These are phyloP conservation scores for Diploscapter pachys DNA, from an alignment of 1,140 invertebrate species.

Conservation along the genomic window DNA sequence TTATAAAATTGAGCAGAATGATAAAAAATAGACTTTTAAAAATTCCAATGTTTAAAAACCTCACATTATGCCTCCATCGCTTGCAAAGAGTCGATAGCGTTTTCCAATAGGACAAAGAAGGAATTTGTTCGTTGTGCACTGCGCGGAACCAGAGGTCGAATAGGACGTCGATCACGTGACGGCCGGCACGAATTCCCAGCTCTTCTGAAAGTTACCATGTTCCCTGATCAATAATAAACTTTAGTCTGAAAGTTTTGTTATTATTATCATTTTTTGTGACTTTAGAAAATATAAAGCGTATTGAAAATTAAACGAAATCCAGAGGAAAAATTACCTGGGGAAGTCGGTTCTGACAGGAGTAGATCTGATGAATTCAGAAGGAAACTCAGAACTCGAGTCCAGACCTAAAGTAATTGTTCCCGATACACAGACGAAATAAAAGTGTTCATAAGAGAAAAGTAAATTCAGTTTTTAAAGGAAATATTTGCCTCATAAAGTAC, in stretches of 20 bases:
- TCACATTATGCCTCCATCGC: conserved; percentile 50
- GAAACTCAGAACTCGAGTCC: conserved; percentile 35
- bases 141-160: conserved; percentile 51
- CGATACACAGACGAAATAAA: too few species aligned
- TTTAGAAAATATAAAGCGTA: conserved; percentile 2
- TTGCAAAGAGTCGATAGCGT: conserved; percentile 42
- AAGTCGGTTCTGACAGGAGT: conserved; percentile 26
- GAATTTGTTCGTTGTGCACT: conserved; percentile 45
- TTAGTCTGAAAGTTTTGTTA: background rate
- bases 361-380: conserved; percentile 35
- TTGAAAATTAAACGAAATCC: conserved; percentile 6
- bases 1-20: conserved; percentile 4
- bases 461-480: too few species aligned
- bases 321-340: conserved; percentile 15
- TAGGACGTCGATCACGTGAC: conserved; percentile 35
- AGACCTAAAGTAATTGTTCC: conserved; percentile 17
- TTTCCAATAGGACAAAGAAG: conserved; percentile 52
- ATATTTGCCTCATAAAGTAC: too few species aligned
- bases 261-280: background rate
- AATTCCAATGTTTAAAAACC: conserved; percentile 1
- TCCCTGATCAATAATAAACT: background rate
- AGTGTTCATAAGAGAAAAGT: too few species aligned
- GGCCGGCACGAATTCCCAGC: conserved; percentile 24
- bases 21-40: background rate
- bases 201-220: conserved; percentile 18